A percentile compares a stretch with the other conserved stretches of the same genome.
phyloP scores from a whole-genome alignment of 1,140 invertebrate genomes.

The Heliconius melpomene region DNA sequence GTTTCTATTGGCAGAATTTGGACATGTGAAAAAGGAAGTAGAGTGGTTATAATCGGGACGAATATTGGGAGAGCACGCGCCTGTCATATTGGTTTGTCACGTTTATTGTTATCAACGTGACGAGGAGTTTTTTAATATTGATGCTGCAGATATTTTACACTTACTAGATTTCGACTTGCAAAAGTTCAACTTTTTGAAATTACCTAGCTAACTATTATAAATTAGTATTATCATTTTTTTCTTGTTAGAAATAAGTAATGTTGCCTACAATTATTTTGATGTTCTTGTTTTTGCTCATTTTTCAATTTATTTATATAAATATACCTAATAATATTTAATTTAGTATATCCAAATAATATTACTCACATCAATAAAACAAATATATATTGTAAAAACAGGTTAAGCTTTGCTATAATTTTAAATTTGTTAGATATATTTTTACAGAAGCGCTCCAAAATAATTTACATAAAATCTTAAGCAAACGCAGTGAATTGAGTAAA shows the following conservation, averaged over 20 bases:
- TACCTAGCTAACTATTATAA: neutral
- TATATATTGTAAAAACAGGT: slow-evolving; percentile 2
- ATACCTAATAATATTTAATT: too few relatives aligned
- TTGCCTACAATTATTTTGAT: too few relatives aligned
- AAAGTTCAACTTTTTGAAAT: neutral
- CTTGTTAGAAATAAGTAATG: too few relatives aligned
- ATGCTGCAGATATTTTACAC: slow-evolving; percentile 60
- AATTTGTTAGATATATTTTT: slow-evolving; percentile 39
- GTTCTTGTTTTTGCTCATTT: too few relatives aligned
- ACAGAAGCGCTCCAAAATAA: slow-evolving; percentile 58
- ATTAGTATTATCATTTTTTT: too few relatives aligned
- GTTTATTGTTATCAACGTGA: slow-evolving; percentile 43
- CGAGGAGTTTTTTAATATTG: slow-evolving; percentile 58
- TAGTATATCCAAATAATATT: neutral
- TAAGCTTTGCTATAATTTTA: slow-evolving; percentile 20
- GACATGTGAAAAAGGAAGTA: neutral
- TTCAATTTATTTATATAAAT: too few relatives aligned
- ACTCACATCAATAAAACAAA: neutral
- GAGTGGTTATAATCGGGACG: slow-evolving; percentile 51
- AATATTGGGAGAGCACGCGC: slow-evolving; percentile 54
- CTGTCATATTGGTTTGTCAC: slow-evolving; percentile 45
- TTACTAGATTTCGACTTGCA: neutral
- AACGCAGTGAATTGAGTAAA: slow-evolving; percentile 70
- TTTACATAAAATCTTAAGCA: slow-evolving; percentile 72
- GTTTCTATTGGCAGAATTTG: neutral